Evolutionary conservation across 2,113 vertebrate species (phyloP).

Genomic region (Nyctereutes procyonoides): DNA sequence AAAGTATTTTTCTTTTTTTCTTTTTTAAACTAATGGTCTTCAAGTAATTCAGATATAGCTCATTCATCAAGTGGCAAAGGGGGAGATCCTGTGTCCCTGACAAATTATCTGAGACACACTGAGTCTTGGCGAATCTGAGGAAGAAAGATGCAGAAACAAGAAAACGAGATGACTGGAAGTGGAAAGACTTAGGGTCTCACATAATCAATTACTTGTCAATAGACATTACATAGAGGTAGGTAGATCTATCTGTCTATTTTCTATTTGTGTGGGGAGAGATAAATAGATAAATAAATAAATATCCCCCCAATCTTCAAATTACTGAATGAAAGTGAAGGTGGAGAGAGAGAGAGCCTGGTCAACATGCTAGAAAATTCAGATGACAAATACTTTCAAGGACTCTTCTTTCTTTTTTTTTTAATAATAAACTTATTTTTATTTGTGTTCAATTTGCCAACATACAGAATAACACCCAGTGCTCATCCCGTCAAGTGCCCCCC

Average conservation of each 20-base stretch:
- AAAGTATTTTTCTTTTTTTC: background rate
- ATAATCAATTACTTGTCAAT: rapidly evolving
- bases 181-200: rapidly evolving
- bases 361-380: rapidly evolving
- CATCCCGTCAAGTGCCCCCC: no score
- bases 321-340: rapidly evolving
- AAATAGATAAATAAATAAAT: no score
- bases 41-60: background rate
- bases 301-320: background rate
- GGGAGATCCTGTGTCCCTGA: rapidly evolving
- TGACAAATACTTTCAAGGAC: background rate
- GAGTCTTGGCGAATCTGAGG: no score
- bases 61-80: no score
- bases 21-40: background rate
- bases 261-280: no score
- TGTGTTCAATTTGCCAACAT: no score
- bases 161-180: no score
- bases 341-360: no score
- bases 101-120: background rate
- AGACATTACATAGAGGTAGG: no score
- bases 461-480: no score
- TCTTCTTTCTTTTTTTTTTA: no score
- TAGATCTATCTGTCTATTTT: background rate
- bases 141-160: background rate
- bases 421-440: no score